Evolutionary conservation across 2,113 vertebrate genomes (phyloP), one percentile per base, ranked within the genome.

Genomic region (Otis tarda): DNA sequence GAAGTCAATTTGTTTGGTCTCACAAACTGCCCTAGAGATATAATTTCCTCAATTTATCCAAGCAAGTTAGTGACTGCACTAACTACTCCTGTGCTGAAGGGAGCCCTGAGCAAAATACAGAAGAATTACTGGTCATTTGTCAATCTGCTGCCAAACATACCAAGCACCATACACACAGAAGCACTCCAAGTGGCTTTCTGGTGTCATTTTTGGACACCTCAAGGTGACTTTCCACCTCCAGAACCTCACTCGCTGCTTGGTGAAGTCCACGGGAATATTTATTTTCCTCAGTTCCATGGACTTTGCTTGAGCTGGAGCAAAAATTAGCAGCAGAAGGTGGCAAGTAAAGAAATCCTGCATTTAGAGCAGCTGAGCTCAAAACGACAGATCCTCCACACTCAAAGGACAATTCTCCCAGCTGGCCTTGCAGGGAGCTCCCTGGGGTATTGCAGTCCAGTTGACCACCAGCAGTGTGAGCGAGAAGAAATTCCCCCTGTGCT

Each of bases 1-100:
- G 25, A 90, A 83, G 20, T 52, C n/a, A 1, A 47, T 93, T 85
- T 95, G 37, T 88, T 74, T 86, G 39, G 79, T 79, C 84, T 90
- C 31, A 35, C 59, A 82, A 69, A 61, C 37, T 65, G 67, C 71
- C 75, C 67, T 69, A 69, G 75, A 83, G 59, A 64, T 61, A 28
- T 4, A 61, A 74, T 91, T 65, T 85, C n/a, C 45, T 15, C 31
- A 85, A 7, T 94, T 94, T 82, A 79, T 73, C 63, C 59, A 69
- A 50, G 71, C 31, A 61, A 70, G 49, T 79, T 74, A 70, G n/a
- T 39, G 25, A n/a, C 67, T 94, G 43, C 28, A 22, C 37, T 85
- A 88, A 79, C 28, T 76, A 49, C 25, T 85, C 33, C 22, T 57
- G 6, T 70, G 71, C 79, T 88, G 84, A 73, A 79, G 43, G 50